Base-by-base conservation (phyloP, 1,140 invertebrate genomes). In the Hyles euphorbiae region DNA sequence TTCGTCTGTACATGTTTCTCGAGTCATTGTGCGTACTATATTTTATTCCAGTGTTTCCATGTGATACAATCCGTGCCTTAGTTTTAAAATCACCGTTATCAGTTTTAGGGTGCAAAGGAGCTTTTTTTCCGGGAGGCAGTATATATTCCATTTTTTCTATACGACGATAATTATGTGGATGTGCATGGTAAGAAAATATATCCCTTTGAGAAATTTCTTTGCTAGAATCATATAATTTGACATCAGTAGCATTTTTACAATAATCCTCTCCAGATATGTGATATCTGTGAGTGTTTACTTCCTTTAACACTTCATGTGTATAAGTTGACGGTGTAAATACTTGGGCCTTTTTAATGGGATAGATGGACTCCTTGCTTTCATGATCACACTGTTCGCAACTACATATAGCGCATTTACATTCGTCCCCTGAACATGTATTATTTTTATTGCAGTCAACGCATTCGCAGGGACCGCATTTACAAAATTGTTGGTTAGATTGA, bases 341-440 rank as follows among this genome's bases (percentile, higher is more conserved):
- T 44, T 66, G 58, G 6, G 60, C 67, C 46, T 57, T 69, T 54
- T 57, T 61, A 34, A 60, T 34, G 9, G 56, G 58, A 46, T 55
- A 58, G 45, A 45, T 48, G 49, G 32, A 45, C 6, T 50, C 56
- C 6, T 3, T 4, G 2, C 22, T 51, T 10, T 33, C 49, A 51
- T 51, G 9, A 0, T 5, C 33, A 10, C 33, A 12, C 4, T 5
- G 22, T 12, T 10, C 10, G 32, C 33, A 34, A 3, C 49, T 51
- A 34, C 6, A 33, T 22, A 2, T 51, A 22, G 6, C 22, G 3
- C 22, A 9, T 5, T 6, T 7, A 33, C 33, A 32, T 10, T 10
- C 12, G n/a, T 48, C 46, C n/a, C 46, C 46, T 11, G 12, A 7
- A 48, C 36, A 40, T 5, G 46, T 0, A 10, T 10, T 48, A n/a